These are phyloP conservation scores for Sesia bembeciformis DNA, from an alignment of 2,888 invertebrate genomes.

Conservation along the genomic window DNA sequence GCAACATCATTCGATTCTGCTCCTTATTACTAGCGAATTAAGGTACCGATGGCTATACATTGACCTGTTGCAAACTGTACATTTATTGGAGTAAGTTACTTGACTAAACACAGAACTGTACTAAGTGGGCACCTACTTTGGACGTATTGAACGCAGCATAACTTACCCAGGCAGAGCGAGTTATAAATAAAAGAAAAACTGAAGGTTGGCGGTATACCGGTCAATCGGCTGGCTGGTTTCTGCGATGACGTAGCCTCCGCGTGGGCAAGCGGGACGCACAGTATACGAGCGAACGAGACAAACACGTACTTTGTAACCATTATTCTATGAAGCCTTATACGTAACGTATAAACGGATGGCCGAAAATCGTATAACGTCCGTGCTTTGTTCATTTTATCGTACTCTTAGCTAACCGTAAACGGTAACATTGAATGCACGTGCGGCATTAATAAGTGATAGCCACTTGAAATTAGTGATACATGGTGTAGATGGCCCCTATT, in stretches of 20 bases:
- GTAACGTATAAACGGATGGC: slow-evolving; percentile 58
- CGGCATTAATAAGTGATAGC: slow-evolving; percentile 22
- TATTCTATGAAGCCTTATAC: slow-evolving; percentile 65
- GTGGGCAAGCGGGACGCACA: slow-evolving; percentile 22
- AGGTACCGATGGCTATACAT: too few species aligned
- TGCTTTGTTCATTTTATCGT: slow-evolving; percentile 48
- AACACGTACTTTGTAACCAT: slow-evolving; percentile 31
- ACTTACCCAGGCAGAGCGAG: slow-evolving; percentile 66
- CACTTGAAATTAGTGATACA: too few species aligned
- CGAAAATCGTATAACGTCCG: slow-evolving; percentile 64
- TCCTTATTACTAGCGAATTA: too few species aligned
- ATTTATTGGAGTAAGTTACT: too few species aligned
- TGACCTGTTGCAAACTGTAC: too few species aligned
- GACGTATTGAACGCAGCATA: slow-evolving; percentile 40
- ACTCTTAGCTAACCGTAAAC: slow-evolving; percentile 28
- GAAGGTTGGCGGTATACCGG: slow-evolving; percentile 73
- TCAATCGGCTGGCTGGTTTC: slow-evolving; percentile 73
- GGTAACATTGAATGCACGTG: slow-evolving; percentile 26
- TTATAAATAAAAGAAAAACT: slow-evolving; percentile 73
- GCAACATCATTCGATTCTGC: too few species aligned
- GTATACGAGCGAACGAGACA: not conserved
- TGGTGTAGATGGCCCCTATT: too few species aligned
- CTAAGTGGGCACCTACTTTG: not conserved
- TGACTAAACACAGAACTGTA: not conserved
- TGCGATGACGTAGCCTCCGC: slow-evolving; percentile 61